A percentile compares a stretch with the other conserved stretches of the same genome.
phyloP scores from a whole-genome alignment of 1,140 invertebrate genomes.

The Procambarus virginalis region DNA sequence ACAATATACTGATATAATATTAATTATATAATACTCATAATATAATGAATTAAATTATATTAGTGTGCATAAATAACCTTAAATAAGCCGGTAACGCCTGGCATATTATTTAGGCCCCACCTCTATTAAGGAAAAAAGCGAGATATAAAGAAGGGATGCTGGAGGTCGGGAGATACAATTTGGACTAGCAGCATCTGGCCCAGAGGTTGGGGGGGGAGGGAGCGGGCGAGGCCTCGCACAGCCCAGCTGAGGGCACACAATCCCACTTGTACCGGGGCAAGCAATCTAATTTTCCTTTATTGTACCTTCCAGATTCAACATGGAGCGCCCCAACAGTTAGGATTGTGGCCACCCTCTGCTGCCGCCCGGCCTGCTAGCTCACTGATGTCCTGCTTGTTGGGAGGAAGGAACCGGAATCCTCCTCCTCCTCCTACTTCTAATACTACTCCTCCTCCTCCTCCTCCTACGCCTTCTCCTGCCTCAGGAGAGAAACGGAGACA shows the following conservation, averaged over 20 bases:
- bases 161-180: background rate
- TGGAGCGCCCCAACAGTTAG: background rate
- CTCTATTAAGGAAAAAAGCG: too few relatives aligned
- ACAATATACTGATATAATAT: too few relatives aligned
- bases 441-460: too few relatives aligned
- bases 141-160: background rate
- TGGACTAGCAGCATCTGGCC: background rate
- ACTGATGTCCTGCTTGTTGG: background rate
- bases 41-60: too few relatives aligned
- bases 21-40: too few relatives aligned
- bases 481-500: too few relatives aligned
- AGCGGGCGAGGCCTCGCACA: background rate
- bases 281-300: constrained; percentile 32
- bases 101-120: too few relatives aligned
- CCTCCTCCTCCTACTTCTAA: too few relatives aligned
- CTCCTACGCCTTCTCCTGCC: too few relatives aligned
- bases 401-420: background rate
- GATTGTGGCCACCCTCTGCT: background rate
- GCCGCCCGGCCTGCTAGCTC: background rate
- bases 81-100: too few relatives aligned
- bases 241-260: background rate
- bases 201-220: too few relatives aligned
- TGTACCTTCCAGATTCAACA: constrained; percentile 18
- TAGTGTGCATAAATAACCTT: too few relatives aligned
- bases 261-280: constrained; percentile 8